These are phyloP conservation scores for Zaprionus davidi DNA, from an alignment of 1,140 invertebrate genomes.

Conservation along the genomic window DNA sequence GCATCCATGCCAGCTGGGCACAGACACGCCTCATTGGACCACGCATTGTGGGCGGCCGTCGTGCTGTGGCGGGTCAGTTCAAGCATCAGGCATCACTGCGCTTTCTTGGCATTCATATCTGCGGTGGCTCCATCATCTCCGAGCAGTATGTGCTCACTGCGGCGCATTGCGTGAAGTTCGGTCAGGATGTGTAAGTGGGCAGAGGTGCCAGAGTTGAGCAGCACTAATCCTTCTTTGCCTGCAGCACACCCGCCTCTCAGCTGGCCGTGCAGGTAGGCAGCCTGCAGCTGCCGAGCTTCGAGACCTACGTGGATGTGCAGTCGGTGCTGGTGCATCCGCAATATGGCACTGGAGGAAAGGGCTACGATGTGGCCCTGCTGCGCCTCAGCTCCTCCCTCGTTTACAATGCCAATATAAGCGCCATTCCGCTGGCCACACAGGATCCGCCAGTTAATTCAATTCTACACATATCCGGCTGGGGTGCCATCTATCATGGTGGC, in stretches of 20 bases:
- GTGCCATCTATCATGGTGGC: slow-evolving; percentile 59
- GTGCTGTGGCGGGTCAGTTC: slow-evolving; percentile 81
- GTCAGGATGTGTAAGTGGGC: slow-evolving; percentile 33
- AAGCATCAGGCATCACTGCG: slow-evolving; percentile 85
- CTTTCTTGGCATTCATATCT: slow-evolving; percentile 78
- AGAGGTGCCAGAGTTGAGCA: background rate
- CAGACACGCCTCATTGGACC: slow-evolving; percentile 4
- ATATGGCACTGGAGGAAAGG: slow-evolving; percentile 83
- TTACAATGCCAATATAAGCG: slow-evolving; percentile 71
- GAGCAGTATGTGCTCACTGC: slow-evolving; percentile 86
- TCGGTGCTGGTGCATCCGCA: slow-evolving; percentile 72
- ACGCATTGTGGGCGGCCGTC: slow-evolving; percentile 85
- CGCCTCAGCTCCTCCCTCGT: slow-evolving; percentile 68
- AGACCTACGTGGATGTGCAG: slow-evolving; percentile 42
- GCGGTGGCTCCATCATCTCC: slow-evolving; percentile 86
- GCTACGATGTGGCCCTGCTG: slow-evolving; percentile 84
- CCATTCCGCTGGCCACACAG: slow-evolving; percentile 63
- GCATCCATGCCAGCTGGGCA: background rate
- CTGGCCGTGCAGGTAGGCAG: slow-evolving; percentile 58
- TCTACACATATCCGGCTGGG: slow-evolving; percentile 85
- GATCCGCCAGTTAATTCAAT: slow-evolving; percentile 54
- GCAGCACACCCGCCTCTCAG: slow-evolving; percentile 15
- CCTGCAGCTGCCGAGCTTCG: slow-evolving; percentile 42
- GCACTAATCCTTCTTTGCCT: too few relatives aligned
- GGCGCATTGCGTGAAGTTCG: slow-evolving; percentile 85